phyloP scores from a whole-genome alignment of 2,797 vertebrate species.

The Pipistrellus pygmaeus region DNA sequence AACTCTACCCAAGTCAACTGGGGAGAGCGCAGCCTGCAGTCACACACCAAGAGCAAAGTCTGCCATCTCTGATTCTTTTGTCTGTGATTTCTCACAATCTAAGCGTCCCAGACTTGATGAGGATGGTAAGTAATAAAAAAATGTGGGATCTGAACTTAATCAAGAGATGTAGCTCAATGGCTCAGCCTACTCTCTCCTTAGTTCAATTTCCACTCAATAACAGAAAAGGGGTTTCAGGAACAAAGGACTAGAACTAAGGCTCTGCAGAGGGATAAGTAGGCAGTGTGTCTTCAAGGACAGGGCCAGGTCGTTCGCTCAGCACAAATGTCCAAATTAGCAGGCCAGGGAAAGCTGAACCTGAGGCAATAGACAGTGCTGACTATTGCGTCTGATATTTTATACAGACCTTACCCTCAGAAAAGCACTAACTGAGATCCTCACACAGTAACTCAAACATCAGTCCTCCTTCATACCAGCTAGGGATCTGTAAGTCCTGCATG shows the following conservation, averaged over 20 bases:
- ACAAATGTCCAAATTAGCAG: not conserved
- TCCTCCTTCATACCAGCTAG: not conserved
- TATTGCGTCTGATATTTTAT: not conserved
- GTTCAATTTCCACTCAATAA: not conserved
- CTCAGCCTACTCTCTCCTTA: not conserved
- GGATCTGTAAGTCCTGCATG: not conserved
- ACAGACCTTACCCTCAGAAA: not conserved
- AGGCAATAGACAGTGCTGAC: not conserved
- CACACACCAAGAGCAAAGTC: not conserved
- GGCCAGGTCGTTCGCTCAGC: not conserved
- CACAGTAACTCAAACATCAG: not conserved
- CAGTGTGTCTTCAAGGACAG: not conserved
- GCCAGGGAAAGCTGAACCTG: not conserved
- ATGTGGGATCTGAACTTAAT: not conserved
- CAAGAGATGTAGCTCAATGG: not conserved
- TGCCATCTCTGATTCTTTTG: not conserved
- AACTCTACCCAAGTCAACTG: not conserved
- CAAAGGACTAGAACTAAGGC: not conserved
- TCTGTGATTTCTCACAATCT: rapidly evolving
- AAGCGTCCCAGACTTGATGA: rapidly evolving
- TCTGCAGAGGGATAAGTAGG: not conserved
- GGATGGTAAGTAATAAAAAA: not conserved
- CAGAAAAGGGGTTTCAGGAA: not conserved
- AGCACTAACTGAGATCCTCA: not conserved
- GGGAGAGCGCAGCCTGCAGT: no score